These are phyloP conservation scores for Tonatia bakeri DNA, from an alignment of 2,113 vertebrate genomes.

Conservation along the genomic window DNA sequence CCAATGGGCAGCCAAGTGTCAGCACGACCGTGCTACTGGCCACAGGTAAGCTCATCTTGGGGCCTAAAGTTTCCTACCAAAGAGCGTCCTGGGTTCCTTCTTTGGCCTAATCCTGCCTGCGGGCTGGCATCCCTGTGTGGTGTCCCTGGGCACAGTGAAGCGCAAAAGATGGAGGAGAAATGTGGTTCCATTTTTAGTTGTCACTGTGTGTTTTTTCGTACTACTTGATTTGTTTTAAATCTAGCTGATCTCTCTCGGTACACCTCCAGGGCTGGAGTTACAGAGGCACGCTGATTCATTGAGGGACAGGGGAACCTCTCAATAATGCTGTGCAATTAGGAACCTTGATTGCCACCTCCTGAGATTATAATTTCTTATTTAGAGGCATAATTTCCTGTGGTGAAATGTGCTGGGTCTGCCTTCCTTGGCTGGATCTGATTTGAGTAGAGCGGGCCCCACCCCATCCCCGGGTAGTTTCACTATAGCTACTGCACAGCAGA, in stretches of 20 bases:
- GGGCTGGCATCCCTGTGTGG: rapidly evolving
- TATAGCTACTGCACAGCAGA: not conserved
- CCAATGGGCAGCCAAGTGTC: not conserved
- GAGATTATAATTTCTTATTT: slow-evolving; percentile 32
- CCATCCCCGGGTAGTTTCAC: not conserved
- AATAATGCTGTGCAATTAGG: slow-evolving; percentile 21
- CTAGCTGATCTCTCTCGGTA: not conserved
- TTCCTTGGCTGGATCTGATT: not conserved
- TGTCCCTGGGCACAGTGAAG: rapidly evolving
- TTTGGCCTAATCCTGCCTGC: not conserved
- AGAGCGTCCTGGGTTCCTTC: not conserved
- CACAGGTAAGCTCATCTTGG: not conserved
- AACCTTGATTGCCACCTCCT: slow-evolving; percentile 61
- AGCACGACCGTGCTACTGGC: not conserved
- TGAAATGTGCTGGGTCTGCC: slow-evolving; percentile 55
- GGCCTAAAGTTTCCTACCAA: too few relatives aligned
- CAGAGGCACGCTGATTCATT: not conserved
- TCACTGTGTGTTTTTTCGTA: not conserved
- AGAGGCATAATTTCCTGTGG: slow-evolving; percentile 40
- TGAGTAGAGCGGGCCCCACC: slow-evolving; percentile 43
- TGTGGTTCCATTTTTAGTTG: not conserved
- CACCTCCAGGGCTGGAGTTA: not conserved
- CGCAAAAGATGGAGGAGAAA: not conserved
- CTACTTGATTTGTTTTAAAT: not conserved
- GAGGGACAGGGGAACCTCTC: not conserved